phyloP scores from a whole-genome alignment of 2,113 vertebrate species.

The Oryzias celebensis region DNA sequence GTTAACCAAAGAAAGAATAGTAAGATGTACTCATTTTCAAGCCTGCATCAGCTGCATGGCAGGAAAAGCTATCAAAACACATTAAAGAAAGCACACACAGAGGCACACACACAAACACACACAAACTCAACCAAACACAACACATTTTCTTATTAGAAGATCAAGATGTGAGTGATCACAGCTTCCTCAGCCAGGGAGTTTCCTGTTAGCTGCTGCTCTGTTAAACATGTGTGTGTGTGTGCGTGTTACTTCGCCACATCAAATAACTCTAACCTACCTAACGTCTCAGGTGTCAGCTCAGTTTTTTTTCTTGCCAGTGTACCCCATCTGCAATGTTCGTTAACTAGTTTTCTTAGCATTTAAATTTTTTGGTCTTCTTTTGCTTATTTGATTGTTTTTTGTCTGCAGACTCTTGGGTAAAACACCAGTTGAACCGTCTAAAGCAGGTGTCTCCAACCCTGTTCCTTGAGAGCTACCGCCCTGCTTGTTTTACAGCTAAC shows the following conservation, averaged over 20 bases:
- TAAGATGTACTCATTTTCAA: neutral
- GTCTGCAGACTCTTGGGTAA: too few species aligned
- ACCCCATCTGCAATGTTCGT: neutral
- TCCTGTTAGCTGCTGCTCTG: constrained; percentile 39
- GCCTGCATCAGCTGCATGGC: too few species aligned
- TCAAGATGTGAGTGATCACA: constrained; percentile 49
- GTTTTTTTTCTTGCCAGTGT: neutral
- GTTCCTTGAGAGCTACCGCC: too few species aligned
- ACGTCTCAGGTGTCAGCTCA: neutral
- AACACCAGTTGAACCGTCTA: too few species aligned
- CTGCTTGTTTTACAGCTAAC: too few species aligned
- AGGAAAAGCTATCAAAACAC: too few species aligned
- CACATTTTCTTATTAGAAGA: constrained; percentile 36
- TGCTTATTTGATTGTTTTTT: too few species aligned
- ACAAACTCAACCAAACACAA: neutral
- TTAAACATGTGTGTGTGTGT: constrained; percentile 1
- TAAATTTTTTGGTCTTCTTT: neutral
- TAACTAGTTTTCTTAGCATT: neutral
- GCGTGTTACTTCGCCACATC: constrained; percentile 21
- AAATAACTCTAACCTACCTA: constrained; percentile 18
- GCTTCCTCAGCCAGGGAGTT: constrained; percentile 51
- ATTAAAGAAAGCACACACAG: neutral
- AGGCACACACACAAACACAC: neutral
- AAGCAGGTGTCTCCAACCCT: too few species aligned
- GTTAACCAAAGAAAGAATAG: neutral